Conservation (phyloP, 1,140 invertebrate genomes). For the Leptonema lineaticorne region DNA sequence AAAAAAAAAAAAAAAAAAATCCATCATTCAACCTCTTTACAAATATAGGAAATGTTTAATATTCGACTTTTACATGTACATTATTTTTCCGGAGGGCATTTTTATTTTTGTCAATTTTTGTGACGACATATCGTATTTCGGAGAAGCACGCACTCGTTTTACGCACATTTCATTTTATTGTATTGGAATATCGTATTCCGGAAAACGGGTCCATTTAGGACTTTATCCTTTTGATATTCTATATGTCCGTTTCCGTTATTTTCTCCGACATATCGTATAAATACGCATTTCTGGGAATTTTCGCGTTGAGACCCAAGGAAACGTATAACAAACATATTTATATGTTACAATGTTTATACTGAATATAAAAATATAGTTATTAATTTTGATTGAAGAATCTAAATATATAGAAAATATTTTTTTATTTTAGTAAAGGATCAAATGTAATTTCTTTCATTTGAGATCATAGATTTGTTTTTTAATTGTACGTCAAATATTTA, state of each 20-base stretch:
- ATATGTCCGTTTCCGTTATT: neutral
- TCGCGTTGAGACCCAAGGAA: too few relatives aligned
- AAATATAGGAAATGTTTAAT: neutral
- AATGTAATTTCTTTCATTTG: too few relatives aligned
- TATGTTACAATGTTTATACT: too few relatives aligned
- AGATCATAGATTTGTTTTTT: too few relatives aligned
- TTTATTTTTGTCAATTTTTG: neutral
- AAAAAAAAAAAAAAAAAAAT: neutral
- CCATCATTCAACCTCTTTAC: neutral
- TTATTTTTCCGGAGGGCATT: neutral
- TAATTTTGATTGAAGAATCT: too few relatives aligned
- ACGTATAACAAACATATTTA: too few relatives aligned
- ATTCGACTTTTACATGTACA: neutral
- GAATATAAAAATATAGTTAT: too few relatives aligned
- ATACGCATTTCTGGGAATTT: too few relatives aligned
- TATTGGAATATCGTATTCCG: neutral
- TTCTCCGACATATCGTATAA: too few relatives aligned
- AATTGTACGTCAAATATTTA: too few relatives aligned
- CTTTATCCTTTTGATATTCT: neutral
- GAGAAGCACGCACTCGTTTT: neutral
- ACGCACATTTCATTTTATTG: neutral
- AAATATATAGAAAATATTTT: too few relatives aligned
- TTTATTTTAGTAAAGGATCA: too few relatives aligned
- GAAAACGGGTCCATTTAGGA: neutral
- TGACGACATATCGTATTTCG: neutral